These are phyloP conservation scores for Dorcus parallelipipedus DNA, from an alignment of 2,888 invertebrate species.

Conservation along the genomic window DNA sequence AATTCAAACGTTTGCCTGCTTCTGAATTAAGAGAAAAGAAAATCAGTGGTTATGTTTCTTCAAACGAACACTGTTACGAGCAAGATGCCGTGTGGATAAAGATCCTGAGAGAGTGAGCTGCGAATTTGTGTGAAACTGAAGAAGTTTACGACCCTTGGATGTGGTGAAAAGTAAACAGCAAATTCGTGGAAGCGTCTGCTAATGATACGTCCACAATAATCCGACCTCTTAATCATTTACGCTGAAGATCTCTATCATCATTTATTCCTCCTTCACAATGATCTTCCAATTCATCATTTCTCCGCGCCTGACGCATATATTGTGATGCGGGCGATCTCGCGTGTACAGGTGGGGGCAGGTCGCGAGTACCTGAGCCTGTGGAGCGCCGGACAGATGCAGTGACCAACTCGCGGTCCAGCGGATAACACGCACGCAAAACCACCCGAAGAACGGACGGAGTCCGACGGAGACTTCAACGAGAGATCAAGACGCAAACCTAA, in stretches of 20 bases:
- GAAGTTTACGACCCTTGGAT: no score
- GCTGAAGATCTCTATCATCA: conserved; percentile 39
- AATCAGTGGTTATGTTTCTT: no score
- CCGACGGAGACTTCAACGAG: conserved; percentile 21
- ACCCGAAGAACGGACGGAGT: background rate
- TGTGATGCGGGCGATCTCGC: conserved; percentile 37
- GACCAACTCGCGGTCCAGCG: conserved; percentile 40
- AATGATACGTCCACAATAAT: conserved; percentile 30
- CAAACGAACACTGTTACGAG: no score
- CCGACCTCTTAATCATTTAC: conserved; percentile 37
- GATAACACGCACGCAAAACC: conserved; percentile 26
- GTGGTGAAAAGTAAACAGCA: background rate
- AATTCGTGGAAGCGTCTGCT: conserved; percentile 2
- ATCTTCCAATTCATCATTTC: conserved; percentile 42
- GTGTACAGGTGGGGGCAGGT: conserved; percentile 30
- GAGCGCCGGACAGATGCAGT: conserved; percentile 35
- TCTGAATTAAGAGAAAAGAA: no score
- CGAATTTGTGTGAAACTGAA: no score
- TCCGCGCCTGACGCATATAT: conserved; percentile 37
- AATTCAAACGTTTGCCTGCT: no score
- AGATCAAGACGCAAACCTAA: conserved; percentile 12
- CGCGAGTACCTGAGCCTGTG: conserved; percentile 25
- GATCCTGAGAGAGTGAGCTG: background rate
- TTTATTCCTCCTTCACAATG: conserved; percentile 41
- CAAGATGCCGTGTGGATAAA: no score